phyloP scores from a whole-genome alignment of 2,113 vertebrate species.

The Isurus oxyrinchus region DNA sequence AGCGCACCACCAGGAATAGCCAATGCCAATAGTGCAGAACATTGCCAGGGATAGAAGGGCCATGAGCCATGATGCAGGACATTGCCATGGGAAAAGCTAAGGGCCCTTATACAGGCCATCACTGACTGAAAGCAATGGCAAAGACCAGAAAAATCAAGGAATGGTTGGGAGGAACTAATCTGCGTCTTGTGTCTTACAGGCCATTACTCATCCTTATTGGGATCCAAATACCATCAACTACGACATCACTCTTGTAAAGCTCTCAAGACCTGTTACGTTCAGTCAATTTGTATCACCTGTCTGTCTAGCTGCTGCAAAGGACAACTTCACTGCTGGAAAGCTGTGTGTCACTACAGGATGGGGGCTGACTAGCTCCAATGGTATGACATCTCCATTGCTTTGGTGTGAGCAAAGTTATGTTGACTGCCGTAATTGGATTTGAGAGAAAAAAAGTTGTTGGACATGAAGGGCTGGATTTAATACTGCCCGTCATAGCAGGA shows the following conservation, averaged over 20 bases:
- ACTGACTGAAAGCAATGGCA: background rate
- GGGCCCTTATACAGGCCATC: background rate
- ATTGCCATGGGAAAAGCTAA: background rate
- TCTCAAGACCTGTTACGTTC: conserved; percentile 62
- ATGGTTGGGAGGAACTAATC: background rate
- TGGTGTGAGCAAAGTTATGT: background rate
- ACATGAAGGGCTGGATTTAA: background rate
- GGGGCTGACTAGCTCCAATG: conserved; percentile 64
- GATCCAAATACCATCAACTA: conserved; percentile 66
- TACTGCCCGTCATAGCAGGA: background rate
- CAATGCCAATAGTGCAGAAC: background rate
- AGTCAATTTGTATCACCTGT: conserved; percentile 59
- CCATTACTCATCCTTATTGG: conserved; percentile 68
- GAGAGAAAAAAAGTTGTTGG: background rate
- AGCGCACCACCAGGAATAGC: background rate
- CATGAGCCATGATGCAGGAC: background rate
- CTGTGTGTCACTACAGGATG: conserved; percentile 74
- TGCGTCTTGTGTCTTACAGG: conserved; percentile 48
- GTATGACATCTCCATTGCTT: conserved; percentile 45
- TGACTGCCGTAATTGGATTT: background rate
- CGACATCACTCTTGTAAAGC: conserved; percentile 72
- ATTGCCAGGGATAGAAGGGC: background rate
- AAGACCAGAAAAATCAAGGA: background rate
- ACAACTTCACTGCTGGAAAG: conserved; percentile 52
- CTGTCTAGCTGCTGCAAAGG: conserved; percentile 59